Percentiles rank a stretch among this genome's conserved stretches.
phyloP scores from a whole-genome alignment of 2,888 invertebrate species.

The Tinea trinotella region DNA sequence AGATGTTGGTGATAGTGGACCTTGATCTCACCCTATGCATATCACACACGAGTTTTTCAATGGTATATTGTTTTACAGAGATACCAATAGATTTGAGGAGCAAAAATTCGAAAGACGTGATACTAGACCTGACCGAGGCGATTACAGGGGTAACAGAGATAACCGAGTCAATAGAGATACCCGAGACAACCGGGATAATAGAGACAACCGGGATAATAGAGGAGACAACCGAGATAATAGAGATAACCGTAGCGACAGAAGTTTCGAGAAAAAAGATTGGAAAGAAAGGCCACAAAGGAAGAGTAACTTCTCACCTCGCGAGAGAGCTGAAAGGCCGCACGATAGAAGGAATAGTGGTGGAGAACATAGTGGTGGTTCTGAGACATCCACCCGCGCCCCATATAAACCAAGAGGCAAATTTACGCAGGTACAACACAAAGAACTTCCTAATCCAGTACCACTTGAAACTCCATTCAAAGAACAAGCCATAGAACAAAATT shows the following conservation, averaged over 20 bases:
- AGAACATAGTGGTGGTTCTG: constrained; percentile 28
- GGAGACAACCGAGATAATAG: constrained; percentile 27
- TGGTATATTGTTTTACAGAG: background rate
- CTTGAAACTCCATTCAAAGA: constrained; percentile 60
- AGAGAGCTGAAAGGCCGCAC: constrained; percentile 41
- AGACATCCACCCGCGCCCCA: constrained; percentile 33
- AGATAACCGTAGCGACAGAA: constrained; percentile 33
- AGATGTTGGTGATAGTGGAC: too few species aligned
- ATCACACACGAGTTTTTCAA: too few species aligned
- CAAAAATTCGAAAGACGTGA: constrained; percentile 4
- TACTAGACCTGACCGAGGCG: constrained; percentile 20
- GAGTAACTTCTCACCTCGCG: constrained; percentile 51
- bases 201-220: background rate
- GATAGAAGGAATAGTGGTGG: constrained; percentile 31
- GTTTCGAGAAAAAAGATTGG: constrained; percentile 24
- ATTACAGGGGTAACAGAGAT: constrained; percentile 33
- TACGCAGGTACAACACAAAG: constrained; percentile 29
- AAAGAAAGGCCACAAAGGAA: constrained; percentile 31
- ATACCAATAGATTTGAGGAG: background rate
- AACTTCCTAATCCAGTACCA: constrained; percentile 56
- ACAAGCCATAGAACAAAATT: constrained; percentile 59
- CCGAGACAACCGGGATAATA: constrained; percentile 21
- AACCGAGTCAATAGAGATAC: constrained; percentile 31
- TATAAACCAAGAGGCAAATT: constrained; percentile 45
- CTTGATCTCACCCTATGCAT: too few species aligned